Conservation (phyloP, 2,113 vertebrate genomes). For the Acinonyx jubatus region DNA sequence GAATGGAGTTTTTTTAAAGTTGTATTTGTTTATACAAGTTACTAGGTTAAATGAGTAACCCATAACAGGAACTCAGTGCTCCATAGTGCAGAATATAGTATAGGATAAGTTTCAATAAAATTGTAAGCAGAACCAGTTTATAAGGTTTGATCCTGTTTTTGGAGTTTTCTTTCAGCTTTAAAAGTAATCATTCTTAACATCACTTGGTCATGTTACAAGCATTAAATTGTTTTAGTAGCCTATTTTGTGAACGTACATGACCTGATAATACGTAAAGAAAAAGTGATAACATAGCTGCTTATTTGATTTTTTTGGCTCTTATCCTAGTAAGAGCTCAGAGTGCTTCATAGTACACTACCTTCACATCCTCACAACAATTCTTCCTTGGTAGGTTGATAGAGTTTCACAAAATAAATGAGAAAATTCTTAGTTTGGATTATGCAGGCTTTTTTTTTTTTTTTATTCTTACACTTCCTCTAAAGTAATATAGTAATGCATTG, state of each 20-base stretch:
- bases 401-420: slow-evolving; percentile 46
- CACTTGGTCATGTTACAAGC: background rate
- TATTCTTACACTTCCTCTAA: background rate
- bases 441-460: background rate
- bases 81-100: background rate
- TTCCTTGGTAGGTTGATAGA: slow-evolving; percentile 37
- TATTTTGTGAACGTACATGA: slow-evolving; percentile 33
- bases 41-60: background rate
- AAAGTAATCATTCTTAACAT: slow-evolving; percentile 26
- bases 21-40: background rate
- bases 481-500: background rate
- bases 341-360: slow-evolving; percentile 14
- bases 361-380: slow-evolving; percentile 11
- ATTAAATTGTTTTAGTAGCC: background rate
- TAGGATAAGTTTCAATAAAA: background rate
- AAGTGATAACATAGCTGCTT: slow-evolving; percentile 17
- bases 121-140: background rate
- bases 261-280: background rate
- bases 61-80: background rate
- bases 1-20: background rate
- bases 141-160: background rate
- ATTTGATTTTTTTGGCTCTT: slow-evolving; percentile 32
- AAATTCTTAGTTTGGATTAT: background rate
- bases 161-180: background rate
- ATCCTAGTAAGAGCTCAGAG: slow-evolving; percentile 29